A percentile compares a stretch with the other conserved stretches of the same genome.
Evolutionary conservation across 2,888 invertebrate species (phyloP).

Genomic region (Augiades crinisus): DNA sequence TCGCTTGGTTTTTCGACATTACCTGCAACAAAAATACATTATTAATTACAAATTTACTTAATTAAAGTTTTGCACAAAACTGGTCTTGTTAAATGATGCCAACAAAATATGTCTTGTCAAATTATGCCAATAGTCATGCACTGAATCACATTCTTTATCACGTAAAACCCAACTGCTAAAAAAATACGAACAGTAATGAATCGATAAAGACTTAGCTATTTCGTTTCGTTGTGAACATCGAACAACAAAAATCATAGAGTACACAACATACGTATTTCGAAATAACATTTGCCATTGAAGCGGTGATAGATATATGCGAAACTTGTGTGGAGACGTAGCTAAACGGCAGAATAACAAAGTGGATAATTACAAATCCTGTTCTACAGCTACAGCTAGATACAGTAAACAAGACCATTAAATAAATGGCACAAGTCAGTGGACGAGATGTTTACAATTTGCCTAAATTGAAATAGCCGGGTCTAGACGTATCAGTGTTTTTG

Average conservation of each 20-base stretch:
- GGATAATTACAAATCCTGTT: conserved; percentile 26
- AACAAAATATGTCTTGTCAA: too few species aligned
- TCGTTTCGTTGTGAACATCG: too few species aligned
- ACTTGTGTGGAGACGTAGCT: neutral
- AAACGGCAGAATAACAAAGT: conserved; percentile 8
- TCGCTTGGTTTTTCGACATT: neutral
- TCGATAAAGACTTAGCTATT: too few species aligned
- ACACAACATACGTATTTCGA: neutral
- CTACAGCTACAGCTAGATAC: neutral
- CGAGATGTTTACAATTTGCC: neutral
- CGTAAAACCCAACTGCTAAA: too few species aligned
- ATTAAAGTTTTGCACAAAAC: too few species aligned
- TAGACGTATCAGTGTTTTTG: neutral
- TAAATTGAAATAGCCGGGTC: neutral
- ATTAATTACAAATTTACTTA: too few species aligned
- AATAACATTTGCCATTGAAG: neutral
- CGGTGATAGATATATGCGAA: neutral
- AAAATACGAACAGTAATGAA: too few species aligned
- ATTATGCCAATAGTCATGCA: too few species aligned
- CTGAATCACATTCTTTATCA: too few species aligned
- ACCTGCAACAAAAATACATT: conserved; percentile 12
- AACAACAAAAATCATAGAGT: neutral
- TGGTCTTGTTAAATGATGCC: too few species aligned
- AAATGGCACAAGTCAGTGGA: conserved; percentile 28
- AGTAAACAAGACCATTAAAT: conserved; percentile 33